These are phyloP conservation scores for Lypha dubia DNA, from an alignment of 2,888 invertebrate genomes.

Conservation along the genomic window DNA sequence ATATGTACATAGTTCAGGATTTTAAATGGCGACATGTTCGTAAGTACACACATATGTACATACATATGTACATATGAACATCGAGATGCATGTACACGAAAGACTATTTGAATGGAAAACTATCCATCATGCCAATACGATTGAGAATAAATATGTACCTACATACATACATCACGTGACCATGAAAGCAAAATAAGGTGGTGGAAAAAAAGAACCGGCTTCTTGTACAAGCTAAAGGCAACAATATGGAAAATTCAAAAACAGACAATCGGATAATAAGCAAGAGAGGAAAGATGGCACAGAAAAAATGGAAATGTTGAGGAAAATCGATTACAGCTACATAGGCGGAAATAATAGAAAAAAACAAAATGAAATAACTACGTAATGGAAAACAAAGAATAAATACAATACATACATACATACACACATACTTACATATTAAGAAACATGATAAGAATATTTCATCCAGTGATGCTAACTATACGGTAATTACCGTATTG, in stretches of 20 bases:
- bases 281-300: neutral
- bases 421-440: too few species aligned
- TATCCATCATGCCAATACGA: neutral
- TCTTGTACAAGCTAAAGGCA: slow-evolving; percentile 13
- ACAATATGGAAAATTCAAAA: neutral
- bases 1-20: neutral
- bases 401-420: too few species aligned
- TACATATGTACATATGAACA: neutral
- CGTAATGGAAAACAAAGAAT: neutral
- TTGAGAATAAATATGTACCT: neutral
- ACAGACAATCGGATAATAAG: slow-evolving; percentile 5
- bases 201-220: slow-evolving; percentile 53
- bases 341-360: slow-evolving; percentile 33
- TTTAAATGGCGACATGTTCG: neutral
- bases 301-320: slow-evolving; percentile 15
- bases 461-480: too few species aligned
- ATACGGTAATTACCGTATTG: too few species aligned
- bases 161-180: slow-evolving; percentile 55
- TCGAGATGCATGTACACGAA: neutral
- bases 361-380: slow-evolving; percentile 4
- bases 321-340: slow-evolving; percentile 70
- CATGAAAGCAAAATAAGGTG: slow-evolving; percentile 18
- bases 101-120: slow-evolving; percentile 4
- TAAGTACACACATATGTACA: neutral
- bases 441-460: neutral